These are phyloP conservation scores for Pristionchus maxplancki DNA, from an alignment of 2,888 invertebrate species.

Conservation along the genomic window DNA sequence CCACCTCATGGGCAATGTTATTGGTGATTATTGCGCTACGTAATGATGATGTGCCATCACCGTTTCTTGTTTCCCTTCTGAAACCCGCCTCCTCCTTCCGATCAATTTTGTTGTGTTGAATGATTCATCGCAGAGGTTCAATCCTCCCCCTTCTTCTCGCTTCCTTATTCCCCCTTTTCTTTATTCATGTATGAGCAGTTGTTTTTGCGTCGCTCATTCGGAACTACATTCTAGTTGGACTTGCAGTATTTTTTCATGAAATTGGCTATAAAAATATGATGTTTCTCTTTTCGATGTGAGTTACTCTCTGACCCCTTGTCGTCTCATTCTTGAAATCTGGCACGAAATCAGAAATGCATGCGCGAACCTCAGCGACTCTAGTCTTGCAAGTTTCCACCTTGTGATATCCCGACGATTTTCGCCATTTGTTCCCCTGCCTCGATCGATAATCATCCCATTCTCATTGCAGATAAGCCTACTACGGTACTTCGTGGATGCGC, in stretches of 20 bases:
- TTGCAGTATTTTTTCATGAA: neutral
- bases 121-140: constrained; percentile 22
- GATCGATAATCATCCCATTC: neutral
- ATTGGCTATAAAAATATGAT: too few relatives aligned
- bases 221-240: neutral
- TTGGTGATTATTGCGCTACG: too few relatives aligned
- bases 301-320: neutral
- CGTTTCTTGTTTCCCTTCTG: neutral
- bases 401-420: neutral
- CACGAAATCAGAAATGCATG: neutral
- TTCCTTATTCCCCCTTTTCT: neutral
- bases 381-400: neutral
- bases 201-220: neutral
- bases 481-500: constrained; percentile 32
- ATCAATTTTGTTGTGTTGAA: constrained; percentile 34
- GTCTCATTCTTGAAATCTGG: neutral
- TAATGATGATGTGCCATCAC: neutral
- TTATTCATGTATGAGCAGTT: constrained; percentile 2
- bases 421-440: neutral
- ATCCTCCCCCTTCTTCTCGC: neutral
- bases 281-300: too few relatives aligned
- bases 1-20: neutral
- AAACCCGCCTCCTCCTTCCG: constrained; percentile 7
- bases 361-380: neutral
- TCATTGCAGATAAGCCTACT: constrained; percentile 16